Evolutionary conservation across 2,888 invertebrate genomes (phyloP).

Genomic region (Nymphalis urticae): DNA sequence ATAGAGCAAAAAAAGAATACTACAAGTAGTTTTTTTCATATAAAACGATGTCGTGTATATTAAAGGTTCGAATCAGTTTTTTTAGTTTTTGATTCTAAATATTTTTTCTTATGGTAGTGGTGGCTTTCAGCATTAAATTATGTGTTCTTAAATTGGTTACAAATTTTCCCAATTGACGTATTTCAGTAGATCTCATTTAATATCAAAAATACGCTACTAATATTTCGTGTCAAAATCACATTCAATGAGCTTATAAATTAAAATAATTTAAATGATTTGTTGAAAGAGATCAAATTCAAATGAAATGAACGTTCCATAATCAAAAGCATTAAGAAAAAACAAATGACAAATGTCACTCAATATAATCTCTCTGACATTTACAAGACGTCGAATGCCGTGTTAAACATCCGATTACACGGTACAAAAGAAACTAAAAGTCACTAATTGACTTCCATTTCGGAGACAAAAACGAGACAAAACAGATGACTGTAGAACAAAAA

Average conservation of each 20-base stretch:
- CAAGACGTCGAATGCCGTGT: slow-evolving; percentile 43
- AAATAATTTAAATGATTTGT: background rate
- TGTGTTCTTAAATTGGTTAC: too few relatives aligned
- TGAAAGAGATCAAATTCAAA: background rate
- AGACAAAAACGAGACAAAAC: slow-evolving; percentile 51
- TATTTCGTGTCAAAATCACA: too few relatives aligned
- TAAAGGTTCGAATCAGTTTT: too few relatives aligned
- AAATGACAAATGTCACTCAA: slow-evolving; percentile 34
- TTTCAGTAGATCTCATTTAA: too few relatives aligned
- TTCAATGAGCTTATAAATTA: background rate
- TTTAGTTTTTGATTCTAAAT: too few relatives aligned
- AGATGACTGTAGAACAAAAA: slow-evolving; percentile 47
- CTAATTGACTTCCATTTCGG: slow-evolving; percentile 52
- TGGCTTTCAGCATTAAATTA: too few relatives aligned
- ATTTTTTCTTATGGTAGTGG: too few relatives aligned
- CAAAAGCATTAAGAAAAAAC: slow-evolving; percentile 22
- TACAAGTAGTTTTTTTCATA: too few relatives aligned
- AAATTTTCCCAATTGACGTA: too few relatives aligned
- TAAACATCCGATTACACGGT: slow-evolving; percentile 50
- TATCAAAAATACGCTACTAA: too few relatives aligned
- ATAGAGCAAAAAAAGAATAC: too few relatives aligned
- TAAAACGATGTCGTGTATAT: too few relatives aligned
- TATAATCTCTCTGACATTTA: slow-evolving; percentile 48
- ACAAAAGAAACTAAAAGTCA: slow-evolving; percentile 48
- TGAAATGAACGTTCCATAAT: slow-evolving; percentile 39